Base-by-base conservation (phyloP, 2,888 invertebrate species). In the Troilus luridus region DNA sequence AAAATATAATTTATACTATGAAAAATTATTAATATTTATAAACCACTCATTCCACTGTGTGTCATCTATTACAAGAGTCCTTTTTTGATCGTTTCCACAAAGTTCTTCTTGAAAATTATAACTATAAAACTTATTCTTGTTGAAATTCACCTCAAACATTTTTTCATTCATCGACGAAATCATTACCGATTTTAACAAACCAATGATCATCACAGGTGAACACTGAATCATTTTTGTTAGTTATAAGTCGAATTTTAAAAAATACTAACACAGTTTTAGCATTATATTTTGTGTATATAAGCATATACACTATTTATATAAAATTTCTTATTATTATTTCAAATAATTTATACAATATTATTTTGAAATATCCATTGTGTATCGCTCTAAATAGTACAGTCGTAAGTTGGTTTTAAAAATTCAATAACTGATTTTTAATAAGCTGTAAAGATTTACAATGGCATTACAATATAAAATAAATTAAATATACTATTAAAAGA, bases 1-100 rank as follows among this genome's bases (percentile, higher is more conserved):
- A 85, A 41, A 85, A 56, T 85, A 58, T 56, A 19, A 21, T 56
- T 56, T 85, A 85, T 3, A n/a, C n/a, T 58, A 21, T 85, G 54
- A 85, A 11, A 56, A 56, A 85, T n/a, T 85, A 85, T 85, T 77
- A 77, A 56, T 85, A 85, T 56, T 85, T 6, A 56, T n/a, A n/a
- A 85, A 85, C 85, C 85, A 85, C 58, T 85, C n/a, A 21, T 7
- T 56, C 85, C 56, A 85, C 85, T 85, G 85, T 85, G 85, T 85
- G 85, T 85, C 85, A 85, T 85, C 72, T 77, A 77, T 77, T 77
- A 10, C 17, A 7, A 72, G 17, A 6, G 14, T 77, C 17, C 17
- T 67, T 77, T 9, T 77, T 67, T 41, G 7, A 41, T 77, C 8
- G 41, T 41, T 77, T 27, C 7, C 17, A 14, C 17, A 41, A 8